phyloP scores from a whole-genome alignment of 2,113 vertebrate genomes.

The Melanerpes formicivorus region DNA sequence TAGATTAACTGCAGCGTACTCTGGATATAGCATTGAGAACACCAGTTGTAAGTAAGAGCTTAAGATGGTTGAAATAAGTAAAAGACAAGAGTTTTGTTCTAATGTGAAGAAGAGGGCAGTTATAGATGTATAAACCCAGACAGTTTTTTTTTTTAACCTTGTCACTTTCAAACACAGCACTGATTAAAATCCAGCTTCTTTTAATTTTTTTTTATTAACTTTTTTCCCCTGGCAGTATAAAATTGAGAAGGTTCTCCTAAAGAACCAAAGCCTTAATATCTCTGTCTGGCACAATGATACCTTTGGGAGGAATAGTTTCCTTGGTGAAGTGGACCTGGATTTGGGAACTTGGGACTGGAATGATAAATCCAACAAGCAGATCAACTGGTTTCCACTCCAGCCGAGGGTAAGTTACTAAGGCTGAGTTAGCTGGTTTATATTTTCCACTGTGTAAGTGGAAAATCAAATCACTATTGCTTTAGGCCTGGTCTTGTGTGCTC shows the following conservation, averaged over 20 bases:
- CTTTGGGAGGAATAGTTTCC: conserved; percentile 91
- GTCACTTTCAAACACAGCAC: not conserved
- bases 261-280: conserved; percentile 83
- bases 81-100: not conserved
- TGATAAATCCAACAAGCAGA: conserved; percentile 82
- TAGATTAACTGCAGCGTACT: not conserved
- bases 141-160: not conserved
- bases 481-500: not conserved
- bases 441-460: not conserved
- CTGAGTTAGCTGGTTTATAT: not conserved
- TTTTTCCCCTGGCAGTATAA: conserved; percentile 83
- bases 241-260: conserved; percentile 78
- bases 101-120: not conserved
- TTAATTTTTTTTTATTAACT: not conserved
- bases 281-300: conserved; percentile 94
- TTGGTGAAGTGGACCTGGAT: conserved; percentile 91
- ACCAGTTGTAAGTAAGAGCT: not conserved
- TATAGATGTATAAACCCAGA: not conserved
- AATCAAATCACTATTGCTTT: not conserved
- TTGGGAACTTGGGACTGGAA: conserved; percentile 89
- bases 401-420: conserved; percentile 77
- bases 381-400: conserved; percentile 87
- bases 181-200: not conserved
- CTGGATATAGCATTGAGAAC: not conserved
- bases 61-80: not conserved